A percentile compares a stretch with the other conserved stretches of the same genome.
Conservation (phyloP, 2,888 invertebrate genomes). For the Ferdinandea cuprea region DNA sequence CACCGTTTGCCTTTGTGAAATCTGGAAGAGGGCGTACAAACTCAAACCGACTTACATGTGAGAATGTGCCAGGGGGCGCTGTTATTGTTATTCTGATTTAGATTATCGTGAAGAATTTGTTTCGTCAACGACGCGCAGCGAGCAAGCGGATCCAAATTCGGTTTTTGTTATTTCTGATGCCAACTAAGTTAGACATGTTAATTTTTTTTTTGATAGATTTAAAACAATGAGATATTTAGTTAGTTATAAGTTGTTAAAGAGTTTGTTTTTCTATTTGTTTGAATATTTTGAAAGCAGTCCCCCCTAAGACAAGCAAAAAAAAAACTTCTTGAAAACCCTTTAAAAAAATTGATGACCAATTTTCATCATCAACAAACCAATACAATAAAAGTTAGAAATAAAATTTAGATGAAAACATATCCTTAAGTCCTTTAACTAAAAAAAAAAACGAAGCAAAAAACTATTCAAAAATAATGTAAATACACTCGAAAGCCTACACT, state of each 20-base stretch:
- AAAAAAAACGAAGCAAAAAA: slow-evolving; percentile 15
- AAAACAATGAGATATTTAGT: slow-evolving; percentile 14
- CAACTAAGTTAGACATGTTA: slow-evolving; percentile 60
- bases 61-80: slow-evolving; percentile 83
- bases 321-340: slow-evolving; percentile 22
- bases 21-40: slow-evolving; percentile 98
- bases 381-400: slow-evolving; percentile 31
- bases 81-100: slow-evolving; percentile 73
- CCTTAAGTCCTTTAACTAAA: slow-evolving; percentile 50
- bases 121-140: slow-evolving; percentile 67
- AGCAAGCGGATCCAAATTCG: slow-evolving; percentile 69
- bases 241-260: slow-evolving; percentile 33
- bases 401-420: slow-evolving; percentile 60
- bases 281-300: slow-evolving; percentile 51
- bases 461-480: slow-evolving; percentile 48
- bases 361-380: slow-evolving; percentile 44
- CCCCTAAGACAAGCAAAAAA: slow-evolving; percentile 70
- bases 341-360: slow-evolving; percentile 49
- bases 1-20: slow-evolving; percentile 96
- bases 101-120: slow-evolving; percentile 66
- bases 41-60: slow-evolving; percentile 94
- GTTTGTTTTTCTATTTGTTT: slow-evolving; percentile 3
- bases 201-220: slow-evolving; percentile 37
- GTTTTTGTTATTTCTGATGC: slow-evolving; percentile 69
- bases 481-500: slow-evolving; percentile 42